A percentile compares a stretch with the other conserved stretches of the same genome.
Evolutionary conservation across 1,140 invertebrate genomes (phyloP).

Genomic region (Sipha flava): DNA sequence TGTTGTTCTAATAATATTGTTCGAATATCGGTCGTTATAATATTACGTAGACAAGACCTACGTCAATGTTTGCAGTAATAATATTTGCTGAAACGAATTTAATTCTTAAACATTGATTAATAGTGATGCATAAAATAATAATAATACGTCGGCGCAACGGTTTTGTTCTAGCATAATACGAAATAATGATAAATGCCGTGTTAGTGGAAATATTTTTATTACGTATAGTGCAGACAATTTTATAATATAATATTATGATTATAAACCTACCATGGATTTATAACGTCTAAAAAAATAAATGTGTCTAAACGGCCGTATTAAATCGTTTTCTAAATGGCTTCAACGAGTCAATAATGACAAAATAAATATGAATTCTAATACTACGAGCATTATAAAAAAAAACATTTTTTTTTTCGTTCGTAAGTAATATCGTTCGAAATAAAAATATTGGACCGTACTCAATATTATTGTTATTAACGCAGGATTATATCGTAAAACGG

Average conservation of each 20-base stretch:
- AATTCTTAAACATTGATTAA: background rate
- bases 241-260: constrained; percentile 17
- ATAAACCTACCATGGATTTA: background rate
- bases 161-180: background rate
- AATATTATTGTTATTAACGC: too few species aligned
- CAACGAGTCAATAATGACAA: background rate
- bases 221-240: background rate
- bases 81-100: background rate
- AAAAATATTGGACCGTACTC: too few species aligned
- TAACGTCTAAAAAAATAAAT: background rate
- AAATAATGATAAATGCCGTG: background rate
- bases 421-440: too few species aligned
- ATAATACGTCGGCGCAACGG: background rate
- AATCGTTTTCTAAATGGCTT: background rate
- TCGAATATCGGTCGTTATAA: too few species aligned
- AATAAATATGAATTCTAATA: background rate
- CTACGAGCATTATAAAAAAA: background rate
- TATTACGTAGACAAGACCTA: too few species aligned
- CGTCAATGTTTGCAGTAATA: too few species aligned
- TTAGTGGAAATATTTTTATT: background rate
- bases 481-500: background rate
- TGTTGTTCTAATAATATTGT: too few species aligned
- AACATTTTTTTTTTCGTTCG: too few species aligned
- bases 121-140: background rate
- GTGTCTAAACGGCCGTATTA: background rate